Conservation (phyloP, 92 coral and sea anemone species). For the Bergia puertoricense region DNA sequence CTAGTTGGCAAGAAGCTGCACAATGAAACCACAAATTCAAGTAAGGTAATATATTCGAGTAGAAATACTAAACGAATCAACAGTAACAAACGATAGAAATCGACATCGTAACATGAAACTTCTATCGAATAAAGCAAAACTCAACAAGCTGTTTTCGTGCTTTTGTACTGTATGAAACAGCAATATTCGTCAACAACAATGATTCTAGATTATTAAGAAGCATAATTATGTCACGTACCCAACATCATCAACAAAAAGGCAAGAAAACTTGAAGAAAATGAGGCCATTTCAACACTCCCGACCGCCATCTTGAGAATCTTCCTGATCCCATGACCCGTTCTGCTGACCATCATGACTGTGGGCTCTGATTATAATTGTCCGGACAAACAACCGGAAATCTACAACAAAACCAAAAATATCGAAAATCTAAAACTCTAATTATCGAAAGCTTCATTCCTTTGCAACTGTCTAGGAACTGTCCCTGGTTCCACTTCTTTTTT, state of each 20-base stretch:
- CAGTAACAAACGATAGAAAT: background rate
- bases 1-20: conserved; percentile 8
- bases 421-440: too few relatives aligned
- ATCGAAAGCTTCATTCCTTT: background rate
- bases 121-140: background rate
- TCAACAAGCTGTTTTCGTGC: background rate
- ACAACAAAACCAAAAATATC: background rate
- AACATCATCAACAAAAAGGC: conserved; percentile 15
- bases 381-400: background rate
- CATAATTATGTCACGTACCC: background rate
- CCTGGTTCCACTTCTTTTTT: background rate
- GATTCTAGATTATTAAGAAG: background rate
- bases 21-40: background rate
- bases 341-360: conserved; percentile 29
- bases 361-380: background rate
- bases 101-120: background rate
- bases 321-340: conserved; percentile 36
- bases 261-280: conserved; percentile 22
- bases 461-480: too few relatives aligned
- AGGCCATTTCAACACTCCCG: background rate
- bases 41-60: background rate
- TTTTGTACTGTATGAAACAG: background rate
- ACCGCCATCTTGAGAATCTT: conserved; percentile 39
- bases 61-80: background rate
- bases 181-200: background rate